Conservation (phyloP, 2,113 vertebrate species). For the Eupsittula cactorum region DNA sequence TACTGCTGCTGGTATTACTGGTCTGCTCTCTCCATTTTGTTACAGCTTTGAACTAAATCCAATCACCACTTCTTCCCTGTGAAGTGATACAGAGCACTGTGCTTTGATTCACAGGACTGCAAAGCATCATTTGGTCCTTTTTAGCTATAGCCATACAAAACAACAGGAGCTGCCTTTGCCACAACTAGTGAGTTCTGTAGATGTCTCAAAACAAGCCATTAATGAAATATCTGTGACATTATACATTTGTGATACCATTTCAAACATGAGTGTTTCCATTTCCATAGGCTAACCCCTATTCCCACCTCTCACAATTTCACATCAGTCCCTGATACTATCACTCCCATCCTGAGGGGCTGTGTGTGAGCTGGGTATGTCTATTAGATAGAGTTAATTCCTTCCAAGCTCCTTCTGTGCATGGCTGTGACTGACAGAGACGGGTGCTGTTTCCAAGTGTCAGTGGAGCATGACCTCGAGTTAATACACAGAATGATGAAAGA, state of each 20-base stretch:
- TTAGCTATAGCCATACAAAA: neutral
- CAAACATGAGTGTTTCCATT: neutral
- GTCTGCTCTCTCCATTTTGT: neutral
- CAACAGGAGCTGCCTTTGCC: neutral
- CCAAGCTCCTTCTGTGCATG: neutral
- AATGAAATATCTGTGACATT: neutral
- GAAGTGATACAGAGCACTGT: neutral
- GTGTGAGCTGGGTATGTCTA: neutral
- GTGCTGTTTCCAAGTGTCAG: constrained; percentile 62
- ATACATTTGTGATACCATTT: neutral
- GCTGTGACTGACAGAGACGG: constrained; percentile 53
- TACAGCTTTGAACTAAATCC: neutral
- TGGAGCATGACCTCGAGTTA: constrained; percentile 64
- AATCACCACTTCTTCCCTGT: neutral
- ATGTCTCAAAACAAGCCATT: neutral
- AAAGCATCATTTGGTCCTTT: neutral
- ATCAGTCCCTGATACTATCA: neutral
- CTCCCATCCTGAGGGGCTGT: neutral
- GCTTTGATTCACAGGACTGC: neutral
- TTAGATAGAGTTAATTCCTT: constrained; percentile 32
- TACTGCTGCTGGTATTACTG: neutral
- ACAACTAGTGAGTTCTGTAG: neutral
- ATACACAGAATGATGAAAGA: constrained; percentile 57
- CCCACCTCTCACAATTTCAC: neutral
- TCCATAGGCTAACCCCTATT: neutral